These are phyloP conservation scores for Stratiomys singularior DNA, from an alignment of 2,888 invertebrate species.

Conservation along the genomic window DNA sequence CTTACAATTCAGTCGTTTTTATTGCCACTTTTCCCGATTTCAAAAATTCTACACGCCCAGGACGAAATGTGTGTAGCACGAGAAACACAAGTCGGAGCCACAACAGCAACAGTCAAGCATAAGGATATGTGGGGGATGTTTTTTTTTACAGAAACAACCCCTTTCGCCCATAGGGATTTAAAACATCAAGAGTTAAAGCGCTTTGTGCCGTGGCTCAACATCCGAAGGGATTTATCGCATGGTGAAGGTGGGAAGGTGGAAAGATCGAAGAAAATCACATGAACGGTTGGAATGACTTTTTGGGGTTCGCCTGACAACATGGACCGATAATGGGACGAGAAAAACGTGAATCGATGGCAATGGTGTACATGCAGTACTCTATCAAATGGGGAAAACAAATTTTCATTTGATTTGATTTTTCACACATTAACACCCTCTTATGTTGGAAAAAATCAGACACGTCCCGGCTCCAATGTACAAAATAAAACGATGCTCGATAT, in stretches of 20 bases:
- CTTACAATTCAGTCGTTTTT: constrained; percentile 4
- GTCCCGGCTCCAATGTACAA: not conserved
- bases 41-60: constrained; percentile 3
- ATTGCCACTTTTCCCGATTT: constrained; percentile 42
- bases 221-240: not conserved
- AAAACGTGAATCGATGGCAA: not conserved
- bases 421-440: constrained; percentile 54
- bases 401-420: constrained; percentile 56
- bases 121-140: constrained; percentile 7
- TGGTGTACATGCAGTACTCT: not conserved
- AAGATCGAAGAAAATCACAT: constrained; percentile 25
- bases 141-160: constrained; percentile 25
- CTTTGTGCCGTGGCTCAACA: not conserved
- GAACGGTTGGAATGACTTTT: constrained; percentile 37
- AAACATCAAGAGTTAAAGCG: constrained; percentile 10
- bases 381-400: constrained; percentile 47
- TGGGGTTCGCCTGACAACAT: constrained; percentile 1
- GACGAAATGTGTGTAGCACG: not conserved
- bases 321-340: constrained; percentile 9
- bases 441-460: not conserved
- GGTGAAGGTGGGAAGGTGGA: not conserved
- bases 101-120: not conserved
- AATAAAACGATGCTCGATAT: too few relatives aligned
- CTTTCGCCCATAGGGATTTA: constrained; percentile 29
- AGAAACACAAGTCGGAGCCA: too few relatives aligned